A percentile compares a stretch with the other conserved stretches of the same genome.
Evolutionary conservation across 1,140 invertebrate species (phyloP).

Genomic region (Thaumatotibia leucotreta): DNA sequence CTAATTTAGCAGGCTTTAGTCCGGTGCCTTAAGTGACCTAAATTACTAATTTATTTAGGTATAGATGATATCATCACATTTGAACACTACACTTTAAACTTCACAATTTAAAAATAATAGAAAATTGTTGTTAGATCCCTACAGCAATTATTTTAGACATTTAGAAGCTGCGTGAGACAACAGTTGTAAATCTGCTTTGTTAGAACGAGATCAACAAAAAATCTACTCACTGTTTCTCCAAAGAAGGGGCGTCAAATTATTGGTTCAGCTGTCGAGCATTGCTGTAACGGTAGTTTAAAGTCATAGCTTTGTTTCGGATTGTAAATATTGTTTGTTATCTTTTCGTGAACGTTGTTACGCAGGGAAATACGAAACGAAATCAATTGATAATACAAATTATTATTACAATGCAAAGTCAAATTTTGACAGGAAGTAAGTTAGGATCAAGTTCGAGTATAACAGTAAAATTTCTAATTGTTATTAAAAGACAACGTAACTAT

Average conservation of each 20-base stretch:
- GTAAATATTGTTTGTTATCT: constrained; percentile 5
- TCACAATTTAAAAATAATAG: neutral
- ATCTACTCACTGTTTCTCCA: neutral
- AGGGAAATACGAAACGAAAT: neutral
- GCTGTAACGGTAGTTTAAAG: neutral
- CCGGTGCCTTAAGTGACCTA: neutral
- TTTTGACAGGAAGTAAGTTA: neutral
- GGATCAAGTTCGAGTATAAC: neutral
- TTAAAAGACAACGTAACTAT: no score
- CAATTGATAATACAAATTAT: neutral
- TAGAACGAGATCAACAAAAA: constrained; percentile 1
- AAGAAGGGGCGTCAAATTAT: neutral
- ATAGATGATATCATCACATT: neutral
- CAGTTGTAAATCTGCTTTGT: neutral
- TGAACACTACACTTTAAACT: no score
- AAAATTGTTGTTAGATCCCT: neutral
- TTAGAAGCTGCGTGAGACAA: neutral
- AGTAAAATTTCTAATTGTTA: no score
- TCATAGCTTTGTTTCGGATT: constrained; percentile 1
- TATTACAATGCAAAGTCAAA: neutral
- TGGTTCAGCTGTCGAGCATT: neutral
- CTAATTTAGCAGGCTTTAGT: neutral
- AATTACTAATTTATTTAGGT: neutral
- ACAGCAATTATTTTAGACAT: neutral
- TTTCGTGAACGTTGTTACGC: neutral